phyloP scores from a whole-genome alignment of 2,797 vertebrate genomes.

The Alauda arvensis region DNA sequence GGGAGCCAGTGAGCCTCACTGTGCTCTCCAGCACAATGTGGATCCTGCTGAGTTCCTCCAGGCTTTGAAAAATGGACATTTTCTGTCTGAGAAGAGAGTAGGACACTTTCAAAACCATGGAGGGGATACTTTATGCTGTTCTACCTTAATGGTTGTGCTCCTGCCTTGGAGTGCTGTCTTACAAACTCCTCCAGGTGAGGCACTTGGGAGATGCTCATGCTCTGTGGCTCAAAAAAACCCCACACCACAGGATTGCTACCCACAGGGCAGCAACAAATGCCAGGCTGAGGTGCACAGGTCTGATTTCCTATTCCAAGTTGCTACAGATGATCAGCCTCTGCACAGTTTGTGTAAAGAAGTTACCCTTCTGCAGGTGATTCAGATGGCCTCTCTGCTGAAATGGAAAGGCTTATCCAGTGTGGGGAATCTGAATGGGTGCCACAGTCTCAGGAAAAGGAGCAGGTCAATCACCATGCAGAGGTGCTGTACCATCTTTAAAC shows the following conservation, averaged over 20 bases:
- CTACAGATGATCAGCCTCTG: background rate
- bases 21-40: accelerated
- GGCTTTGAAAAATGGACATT: background rate
- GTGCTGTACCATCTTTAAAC: background rate
- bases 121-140: background rate
- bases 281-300: background rate
- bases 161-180: background rate
- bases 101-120: background rate
- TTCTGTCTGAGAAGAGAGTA: background rate
- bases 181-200: background rate
- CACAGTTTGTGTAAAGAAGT: background rate
- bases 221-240: background rate
- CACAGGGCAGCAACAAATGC: background rate
- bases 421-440: background rate
- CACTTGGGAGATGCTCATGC: background rate
- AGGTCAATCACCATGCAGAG: background rate
- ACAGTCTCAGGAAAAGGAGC: background rate
- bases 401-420: background rate
- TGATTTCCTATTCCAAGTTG: accelerated
- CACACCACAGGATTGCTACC: background rate
- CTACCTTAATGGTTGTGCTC: background rate
- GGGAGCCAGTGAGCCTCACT: background rate
- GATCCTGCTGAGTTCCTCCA: background rate
- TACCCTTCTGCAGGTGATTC: background rate
- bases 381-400: background rate